Base-by-base conservation (phyloP, 2,888 invertebrate species). In the Rhodophaea formosa region DNA sequence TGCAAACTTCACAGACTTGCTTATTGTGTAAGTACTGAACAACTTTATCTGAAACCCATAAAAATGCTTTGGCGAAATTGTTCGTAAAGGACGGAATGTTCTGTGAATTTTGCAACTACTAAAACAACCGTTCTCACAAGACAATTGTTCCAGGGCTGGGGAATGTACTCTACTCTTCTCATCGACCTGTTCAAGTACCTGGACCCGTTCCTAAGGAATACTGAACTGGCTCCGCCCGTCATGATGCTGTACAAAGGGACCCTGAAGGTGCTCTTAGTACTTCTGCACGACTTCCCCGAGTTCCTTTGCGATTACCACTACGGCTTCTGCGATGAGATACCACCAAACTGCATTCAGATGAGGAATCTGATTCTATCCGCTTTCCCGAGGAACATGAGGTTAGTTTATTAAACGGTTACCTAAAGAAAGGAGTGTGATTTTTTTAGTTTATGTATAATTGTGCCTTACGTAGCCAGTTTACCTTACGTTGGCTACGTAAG, bases 231-330 rank as follows among this genome's bases (percentile, higher is more conserved):
- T 5, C 96, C 98, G 70, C 97, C 99, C 0, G 97, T 99, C 6
- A 97, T 97, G 75, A 93, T 96, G 72, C 91, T 99, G 23, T 99
- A 99, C 92, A 98, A 98, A 88, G 99, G 98, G 69, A 98, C 98
- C 0, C 91, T 99, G 49, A 94, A 99, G 63, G 98, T 99, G 8
- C 92, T 99, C 54, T 92, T 99, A 43, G 98, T 99, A 0, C 91
- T 99, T 32, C 92, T 99, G 10, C 99, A 99, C 80, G 99, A 99
- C 83, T 99, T 99, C 84, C 99, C 99, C 0, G 99, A 99, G 88
- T 98, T 99, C 84, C 93, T 99, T 54, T 99, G 99, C 86, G 99
- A 99, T 82, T 99, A 99, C 85, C 99, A 99, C 84, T 99, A 99
- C 83, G 97, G 97, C 47, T 98, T 99, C 90, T 99, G 99, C 84